Conservation (phyloP, 2,113 vertebrate species). For the Ploceus nigricollis region DNA sequence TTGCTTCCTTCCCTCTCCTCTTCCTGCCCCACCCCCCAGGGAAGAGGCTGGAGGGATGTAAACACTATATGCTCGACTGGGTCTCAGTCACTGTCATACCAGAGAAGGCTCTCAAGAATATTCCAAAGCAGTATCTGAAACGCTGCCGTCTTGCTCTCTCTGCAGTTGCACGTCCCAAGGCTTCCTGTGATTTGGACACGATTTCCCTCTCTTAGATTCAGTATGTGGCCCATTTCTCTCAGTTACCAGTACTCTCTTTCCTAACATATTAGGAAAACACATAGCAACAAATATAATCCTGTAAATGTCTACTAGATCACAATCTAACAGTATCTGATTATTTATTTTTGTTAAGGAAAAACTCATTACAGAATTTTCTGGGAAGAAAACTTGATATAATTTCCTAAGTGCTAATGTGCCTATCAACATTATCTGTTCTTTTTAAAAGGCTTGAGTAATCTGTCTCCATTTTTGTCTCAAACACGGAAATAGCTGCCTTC, state of each 20-base stretch:
- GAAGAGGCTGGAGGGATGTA: slow-evolving; percentile 38
- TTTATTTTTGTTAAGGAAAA: background rate
- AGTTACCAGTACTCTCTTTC: background rate
- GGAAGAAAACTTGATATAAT: background rate
- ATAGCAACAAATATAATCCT: background rate
- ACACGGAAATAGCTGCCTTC: background rate
- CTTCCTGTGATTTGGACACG: background rate
- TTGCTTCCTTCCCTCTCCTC: slow-evolving; percentile 23
- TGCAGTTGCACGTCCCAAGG: background rate
- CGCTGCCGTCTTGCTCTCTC: background rate
- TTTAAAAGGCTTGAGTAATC: background rate
- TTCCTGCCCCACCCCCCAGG: slow-evolving; percentile 30
- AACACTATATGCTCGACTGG: background rate
- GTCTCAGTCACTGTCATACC: background rate
- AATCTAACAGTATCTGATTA: background rate
- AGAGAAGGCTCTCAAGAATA: slow-evolving; percentile 2
- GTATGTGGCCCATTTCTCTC: background rate
- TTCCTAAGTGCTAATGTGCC: background rate
- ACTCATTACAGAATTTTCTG: background rate
- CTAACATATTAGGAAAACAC: background rate
- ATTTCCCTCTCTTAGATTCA: background rate
- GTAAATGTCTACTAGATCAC: background rate
- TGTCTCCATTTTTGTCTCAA: background rate
- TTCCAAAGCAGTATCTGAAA: background rate
- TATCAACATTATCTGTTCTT: background rate